phyloP scores from a whole-genome alignment of 2,113 vertebrate species.

The Brienomyrus longianalis region DNA sequence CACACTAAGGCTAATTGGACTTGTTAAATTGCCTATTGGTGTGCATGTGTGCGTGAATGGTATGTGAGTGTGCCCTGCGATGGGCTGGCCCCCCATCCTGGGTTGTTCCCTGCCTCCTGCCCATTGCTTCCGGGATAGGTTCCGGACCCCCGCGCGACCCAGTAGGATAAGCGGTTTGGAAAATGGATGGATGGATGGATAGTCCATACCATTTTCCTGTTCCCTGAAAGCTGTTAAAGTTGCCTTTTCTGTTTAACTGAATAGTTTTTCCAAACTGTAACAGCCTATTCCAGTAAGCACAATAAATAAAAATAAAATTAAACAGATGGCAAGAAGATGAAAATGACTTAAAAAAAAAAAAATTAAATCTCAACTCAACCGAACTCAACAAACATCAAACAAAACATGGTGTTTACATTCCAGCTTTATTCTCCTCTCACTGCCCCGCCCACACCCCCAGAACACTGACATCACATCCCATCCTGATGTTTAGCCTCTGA shows the following conservation, averaged over 20 bases:
- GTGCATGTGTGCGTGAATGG: too few relatives aligned
- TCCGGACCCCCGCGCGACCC: too few relatives aligned
- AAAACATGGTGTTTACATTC: not conserved
- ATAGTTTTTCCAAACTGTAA: not conserved
- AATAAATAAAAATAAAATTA: not conserved
- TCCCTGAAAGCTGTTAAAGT: not conserved
- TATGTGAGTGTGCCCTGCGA: too few relatives aligned
- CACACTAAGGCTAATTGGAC: too few relatives aligned
- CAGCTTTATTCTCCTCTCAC: not conserved
- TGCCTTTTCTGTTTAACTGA: not conserved
- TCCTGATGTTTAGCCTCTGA: not conserved
- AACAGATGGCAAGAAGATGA: slow-evolving; percentile 14
- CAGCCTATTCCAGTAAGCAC: not conserved
- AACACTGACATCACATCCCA: not conserved
- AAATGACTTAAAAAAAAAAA: not conserved
- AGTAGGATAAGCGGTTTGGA: too few relatives aligned
- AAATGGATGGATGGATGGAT: not conserved
- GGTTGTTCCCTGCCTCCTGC: too few relatives aligned
- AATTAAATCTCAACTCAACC: too few relatives aligned
- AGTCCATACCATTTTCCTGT: not conserved
- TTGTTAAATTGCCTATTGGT: too few relatives aligned
- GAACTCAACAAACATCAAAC: not conserved
- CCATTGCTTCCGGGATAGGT: too few relatives aligned
- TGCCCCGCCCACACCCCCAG: not conserved
- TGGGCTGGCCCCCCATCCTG: too few relatives aligned